Evolutionary conservation across 2,797 vertebrate genomes (phyloP).

Genomic region (Scolopax bukidnonensis): DNA sequence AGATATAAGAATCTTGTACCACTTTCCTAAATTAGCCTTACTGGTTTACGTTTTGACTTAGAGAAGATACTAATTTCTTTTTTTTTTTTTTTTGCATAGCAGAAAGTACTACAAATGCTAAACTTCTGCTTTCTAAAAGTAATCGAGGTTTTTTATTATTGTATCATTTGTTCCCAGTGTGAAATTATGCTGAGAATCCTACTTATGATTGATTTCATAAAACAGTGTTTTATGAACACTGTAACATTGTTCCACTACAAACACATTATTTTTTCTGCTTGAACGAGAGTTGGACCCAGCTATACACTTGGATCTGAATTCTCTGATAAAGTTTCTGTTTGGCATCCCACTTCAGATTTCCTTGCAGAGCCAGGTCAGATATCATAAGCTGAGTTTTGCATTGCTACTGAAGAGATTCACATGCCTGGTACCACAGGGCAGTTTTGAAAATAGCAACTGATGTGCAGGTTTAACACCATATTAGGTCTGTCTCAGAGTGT

Average conservation of each 20-base stretch:
- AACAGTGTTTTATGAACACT: too few relatives aligned
- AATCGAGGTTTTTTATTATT: neutral
- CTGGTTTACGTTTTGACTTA: neutral
- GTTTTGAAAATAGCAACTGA: slow-evolving; percentile 16
- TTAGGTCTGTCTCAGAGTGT: neutral
- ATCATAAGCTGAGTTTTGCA: neutral
- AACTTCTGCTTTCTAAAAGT: neutral
- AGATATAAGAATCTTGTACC: neutral
- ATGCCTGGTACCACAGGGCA: neutral
- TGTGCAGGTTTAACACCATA: neutral
- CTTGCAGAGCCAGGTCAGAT: neutral
- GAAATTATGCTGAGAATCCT: neutral
- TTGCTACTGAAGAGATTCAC: neutral
- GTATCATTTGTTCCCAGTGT: neutral
- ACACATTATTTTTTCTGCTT: neutral
- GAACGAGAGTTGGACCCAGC: neutral
- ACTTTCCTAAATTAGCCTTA: neutral
- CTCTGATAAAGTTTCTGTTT: neutral
- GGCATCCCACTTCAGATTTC: neutral
- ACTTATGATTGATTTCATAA: neutral
- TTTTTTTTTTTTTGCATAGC: neutral
- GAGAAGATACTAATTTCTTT: neutral
- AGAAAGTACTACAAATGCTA: neutral
- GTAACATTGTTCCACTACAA: neutral
- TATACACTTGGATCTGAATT: neutral